Percentiles rank a stretch among this genome's conserved stretches.
These are phyloP conservation scores for Pseudoatta argentina DNA, from an alignment of 1,140 invertebrate species.

Conservation along the genomic window DNA sequence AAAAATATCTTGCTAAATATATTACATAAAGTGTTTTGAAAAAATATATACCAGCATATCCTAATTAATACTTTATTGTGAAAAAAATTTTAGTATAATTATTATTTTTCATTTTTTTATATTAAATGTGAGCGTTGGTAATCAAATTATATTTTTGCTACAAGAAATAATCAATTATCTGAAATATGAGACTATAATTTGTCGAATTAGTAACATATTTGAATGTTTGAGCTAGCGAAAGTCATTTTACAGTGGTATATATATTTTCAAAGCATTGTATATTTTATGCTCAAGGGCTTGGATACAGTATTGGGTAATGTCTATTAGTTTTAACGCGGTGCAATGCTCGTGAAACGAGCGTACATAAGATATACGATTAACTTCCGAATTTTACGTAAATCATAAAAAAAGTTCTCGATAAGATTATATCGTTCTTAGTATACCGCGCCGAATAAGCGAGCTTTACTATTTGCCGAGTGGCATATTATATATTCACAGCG, in stretches of 20 bases:
- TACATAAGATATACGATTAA: constrained; percentile 58
- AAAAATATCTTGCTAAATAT: constrained; percentile 37
- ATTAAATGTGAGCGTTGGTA: background rate
- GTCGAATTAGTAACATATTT: background rate
- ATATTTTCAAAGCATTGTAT: constrained; percentile 43
- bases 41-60: constrained; percentile 27
- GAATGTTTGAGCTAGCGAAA: background rate
- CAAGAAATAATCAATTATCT: constrained; percentile 9
- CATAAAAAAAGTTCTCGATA: constrained; percentile 63
- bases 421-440: constrained; percentile 68
- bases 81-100: background rate
- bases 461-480: constrained; percentile 30
- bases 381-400: constrained; percentile 43
- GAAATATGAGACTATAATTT: background rate
- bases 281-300: constrained; percentile 78
- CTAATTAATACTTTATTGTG: background rate
- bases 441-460: constrained; percentile 66
- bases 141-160: background rate
- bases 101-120: background rate
- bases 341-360: constrained; percentile 72
- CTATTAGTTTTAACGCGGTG: constrained; percentile 68
- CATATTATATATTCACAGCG: constrained; percentile 24
- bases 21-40: constrained; percentile 11
- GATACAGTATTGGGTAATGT: constrained; percentile 67
- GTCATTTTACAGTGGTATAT: constrained; percentile 5